phyloP scores from a whole-genome alignment of 1,140 invertebrate genomes.

The Drosophila mayri region DNA sequence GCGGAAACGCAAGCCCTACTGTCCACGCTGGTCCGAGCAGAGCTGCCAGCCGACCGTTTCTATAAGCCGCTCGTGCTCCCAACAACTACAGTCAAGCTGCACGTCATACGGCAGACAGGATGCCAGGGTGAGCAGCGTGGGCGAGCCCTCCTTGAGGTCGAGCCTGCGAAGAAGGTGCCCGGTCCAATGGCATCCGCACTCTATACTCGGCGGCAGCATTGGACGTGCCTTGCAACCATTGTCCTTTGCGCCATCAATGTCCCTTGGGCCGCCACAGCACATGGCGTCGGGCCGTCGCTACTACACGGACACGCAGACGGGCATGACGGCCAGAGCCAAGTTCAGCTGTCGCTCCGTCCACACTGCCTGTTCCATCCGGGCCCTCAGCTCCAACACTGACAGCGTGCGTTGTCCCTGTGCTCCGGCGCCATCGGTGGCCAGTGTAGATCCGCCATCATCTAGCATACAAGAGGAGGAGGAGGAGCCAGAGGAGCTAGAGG shows the following conservation, averaged over 20 bases:
- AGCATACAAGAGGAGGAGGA: background rate
- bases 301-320: slow-evolving; percentile 30
- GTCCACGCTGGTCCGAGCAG: background rate
- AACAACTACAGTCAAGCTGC: background rate
- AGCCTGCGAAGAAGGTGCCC: background rate
- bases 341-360: slow-evolving; percentile 16
- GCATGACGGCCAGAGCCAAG: background rate
- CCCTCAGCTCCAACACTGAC: slow-evolving; percentile 23
- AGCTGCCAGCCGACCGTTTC: background rate
- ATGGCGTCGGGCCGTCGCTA: slow-evolving; percentile 13
- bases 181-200: background rate
- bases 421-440: slow-evolving; percentile 29
- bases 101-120: background rate
- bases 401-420: slow-evolving; percentile 24
- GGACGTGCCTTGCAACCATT: background rate
- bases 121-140: background rate
- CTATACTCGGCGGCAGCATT: background rate
- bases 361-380: slow-evolving; percentile 12
- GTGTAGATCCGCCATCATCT: background rate
- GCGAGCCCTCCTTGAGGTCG: background rate
- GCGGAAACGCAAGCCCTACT: background rate
- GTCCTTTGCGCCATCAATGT: background rate
- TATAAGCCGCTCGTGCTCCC: background rate
- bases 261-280: background rate
- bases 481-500: background rate